phyloP scores from a whole-genome alignment of 2,797 vertebrate species.

The Xenops minutus region DNA sequence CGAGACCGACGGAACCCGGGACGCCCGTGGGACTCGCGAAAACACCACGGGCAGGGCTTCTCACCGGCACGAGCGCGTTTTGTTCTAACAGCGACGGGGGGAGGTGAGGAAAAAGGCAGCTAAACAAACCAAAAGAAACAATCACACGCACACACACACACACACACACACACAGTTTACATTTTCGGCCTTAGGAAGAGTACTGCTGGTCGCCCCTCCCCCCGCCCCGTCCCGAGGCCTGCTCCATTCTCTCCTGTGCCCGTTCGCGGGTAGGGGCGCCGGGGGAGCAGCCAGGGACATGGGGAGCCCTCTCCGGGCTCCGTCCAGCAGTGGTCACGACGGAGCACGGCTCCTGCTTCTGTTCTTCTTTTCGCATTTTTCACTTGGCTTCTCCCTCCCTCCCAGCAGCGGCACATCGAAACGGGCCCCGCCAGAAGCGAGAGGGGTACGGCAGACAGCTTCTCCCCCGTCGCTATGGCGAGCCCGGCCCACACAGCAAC shows the following conservation, averaged over 20 bases:
- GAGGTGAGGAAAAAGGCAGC: too few species aligned
- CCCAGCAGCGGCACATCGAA: background rate
- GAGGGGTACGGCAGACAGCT: background rate
- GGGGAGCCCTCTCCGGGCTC: background rate
- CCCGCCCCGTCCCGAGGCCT: too few species aligned
- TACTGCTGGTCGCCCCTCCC: background rate
- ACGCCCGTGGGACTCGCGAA: background rate
- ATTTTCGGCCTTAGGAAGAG: background rate
- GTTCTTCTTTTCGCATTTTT: background rate
- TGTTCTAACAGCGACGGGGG: background rate
- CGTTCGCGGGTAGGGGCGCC: background rate
- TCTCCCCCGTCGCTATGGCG: background rate
- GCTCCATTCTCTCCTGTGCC: background rate
- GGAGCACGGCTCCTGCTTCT: background rate
- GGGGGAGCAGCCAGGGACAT: background rate
- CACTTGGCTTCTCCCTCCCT: background rate
- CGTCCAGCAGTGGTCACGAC: background rate
- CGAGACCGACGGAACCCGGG: background rate
- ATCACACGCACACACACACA: accelerated
- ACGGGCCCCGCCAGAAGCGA: accelerated
- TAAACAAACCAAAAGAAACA: background rate
- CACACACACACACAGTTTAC: background rate
- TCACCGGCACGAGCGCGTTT: background rate
- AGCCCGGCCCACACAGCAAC: background rate
- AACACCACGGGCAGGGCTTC: background rate